Conservation (phyloP, 2,797 vertebrate genomes). For the Coilia nasus region DNA sequence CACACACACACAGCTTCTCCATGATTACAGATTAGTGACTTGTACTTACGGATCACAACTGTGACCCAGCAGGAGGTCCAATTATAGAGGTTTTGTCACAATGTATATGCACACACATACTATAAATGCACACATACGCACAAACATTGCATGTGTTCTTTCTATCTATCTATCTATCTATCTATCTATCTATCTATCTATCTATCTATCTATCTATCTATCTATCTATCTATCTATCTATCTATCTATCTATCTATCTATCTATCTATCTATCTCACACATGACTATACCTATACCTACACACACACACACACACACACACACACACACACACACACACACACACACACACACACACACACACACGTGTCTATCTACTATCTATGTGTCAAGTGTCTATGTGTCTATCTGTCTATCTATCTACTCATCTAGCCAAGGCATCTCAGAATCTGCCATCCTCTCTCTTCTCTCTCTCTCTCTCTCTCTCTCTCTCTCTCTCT, state of each 20-base stretch:
- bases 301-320: too few species aligned
- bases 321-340: too few species aligned
- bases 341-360: too few species aligned
- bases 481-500: background rate
- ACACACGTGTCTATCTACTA: too few species aligned
- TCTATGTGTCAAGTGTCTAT: too few species aligned
- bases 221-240: slow-evolving; percentile 22
- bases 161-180: background rate
- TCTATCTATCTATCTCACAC: background rate
- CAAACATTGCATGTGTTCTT: background rate
- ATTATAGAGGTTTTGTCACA: background rate
- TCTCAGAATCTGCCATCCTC: too few species aligned
- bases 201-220: slow-evolving; percentile 24
- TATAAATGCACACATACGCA: too few species aligned
- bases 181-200: slow-evolving; percentile 28
- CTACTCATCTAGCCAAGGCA: too few species aligned
- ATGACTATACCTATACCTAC: too few species aligned
- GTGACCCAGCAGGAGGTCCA: background rate
- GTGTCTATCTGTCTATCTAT: too few species aligned
- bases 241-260: slow-evolving; percentile 30
- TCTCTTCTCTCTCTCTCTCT: background rate
- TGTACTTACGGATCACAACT: background rate
- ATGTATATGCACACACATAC: too few species aligned
- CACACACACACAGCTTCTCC: background rate
- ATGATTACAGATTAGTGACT: too few species aligned